Evolutionary conservation across 2,888 invertebrate genomes (phyloP).

Genomic region (Phalangium opilio): DNA sequence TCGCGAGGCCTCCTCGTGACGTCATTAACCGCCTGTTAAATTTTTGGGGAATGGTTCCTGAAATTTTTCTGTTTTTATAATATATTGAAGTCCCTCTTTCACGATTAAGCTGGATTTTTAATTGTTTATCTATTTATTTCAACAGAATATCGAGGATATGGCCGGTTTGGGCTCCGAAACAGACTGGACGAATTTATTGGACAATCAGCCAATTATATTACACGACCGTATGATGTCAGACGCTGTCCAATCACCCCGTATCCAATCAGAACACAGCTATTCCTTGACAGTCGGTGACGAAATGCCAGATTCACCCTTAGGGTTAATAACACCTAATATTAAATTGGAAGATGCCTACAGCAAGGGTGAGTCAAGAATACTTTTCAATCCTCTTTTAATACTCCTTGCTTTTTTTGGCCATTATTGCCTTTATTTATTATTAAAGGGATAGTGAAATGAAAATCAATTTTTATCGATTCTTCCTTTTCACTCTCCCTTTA

Average conservation of each 20-base stretch:
- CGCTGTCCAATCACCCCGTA: constrained; percentile 61
- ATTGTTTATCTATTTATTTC: constrained; percentile 1
- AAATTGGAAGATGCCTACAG: constrained; percentile 18
- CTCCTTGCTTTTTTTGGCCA: too few relatives aligned
- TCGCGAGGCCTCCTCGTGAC: too few relatives aligned
- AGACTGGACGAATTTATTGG: constrained; percentile 30
- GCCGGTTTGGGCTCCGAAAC: constrained; percentile 22
- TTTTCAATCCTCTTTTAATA: too few relatives aligned
- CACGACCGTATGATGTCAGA: constrained; percentile 82
- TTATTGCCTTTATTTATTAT: too few relatives aligned
- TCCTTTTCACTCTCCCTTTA: too few relatives aligned
- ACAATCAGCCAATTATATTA: constrained; percentile 39
- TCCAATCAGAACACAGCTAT: constrained; percentile 86
- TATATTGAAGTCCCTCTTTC: too few relatives aligned
- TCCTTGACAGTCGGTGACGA: constrained; percentile 38
- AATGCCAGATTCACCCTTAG: constrained; percentile 48
- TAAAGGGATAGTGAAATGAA: too few relatives aligned
- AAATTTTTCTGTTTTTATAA: too few relatives aligned
- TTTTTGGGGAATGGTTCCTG: too few relatives aligned
- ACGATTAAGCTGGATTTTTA: too few relatives aligned
- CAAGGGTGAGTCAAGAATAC: constrained; percentile 14
- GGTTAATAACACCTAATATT: constrained; percentile 24
- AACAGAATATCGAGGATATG: constrained; percentile 15
- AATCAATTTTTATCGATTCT: too few relatives aligned
- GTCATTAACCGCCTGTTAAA: too few relatives aligned